phyloP scores from a whole-genome alignment of 1,140 invertebrate genomes.

The Hypsibius dujardini region DNA sequence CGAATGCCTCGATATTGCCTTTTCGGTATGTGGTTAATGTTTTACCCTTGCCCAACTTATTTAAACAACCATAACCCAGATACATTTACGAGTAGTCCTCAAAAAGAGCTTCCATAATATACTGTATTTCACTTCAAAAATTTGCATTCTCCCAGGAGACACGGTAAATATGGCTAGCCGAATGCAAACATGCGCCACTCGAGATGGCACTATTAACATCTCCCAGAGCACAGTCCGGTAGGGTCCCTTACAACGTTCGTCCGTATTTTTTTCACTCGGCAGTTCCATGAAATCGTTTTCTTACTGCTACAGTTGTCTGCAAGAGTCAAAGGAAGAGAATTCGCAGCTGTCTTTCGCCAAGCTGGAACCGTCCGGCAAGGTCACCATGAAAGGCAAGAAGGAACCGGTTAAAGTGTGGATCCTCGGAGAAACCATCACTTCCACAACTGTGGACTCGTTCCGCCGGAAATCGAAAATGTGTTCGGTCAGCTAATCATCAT shows the following conservation, averaged over 20 bases:
- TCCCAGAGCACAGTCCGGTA: background rate
- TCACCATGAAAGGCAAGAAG: background rate
- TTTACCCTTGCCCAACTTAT: background rate
- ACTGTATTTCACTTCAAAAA: background rate
- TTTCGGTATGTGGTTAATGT: background rate
- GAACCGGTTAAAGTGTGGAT: background rate
- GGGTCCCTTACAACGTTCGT: background rate
- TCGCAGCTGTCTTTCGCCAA: background rate
- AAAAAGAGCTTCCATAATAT: too few species aligned
- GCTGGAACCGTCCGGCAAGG: background rate
- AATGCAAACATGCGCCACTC: background rate
- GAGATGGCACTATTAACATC: background rate
- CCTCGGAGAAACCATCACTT: background rate
- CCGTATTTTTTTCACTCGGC: background rate
- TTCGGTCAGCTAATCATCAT: too few species aligned
- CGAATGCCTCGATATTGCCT: background rate
- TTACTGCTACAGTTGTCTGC: background rate
- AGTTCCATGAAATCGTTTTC: background rate
- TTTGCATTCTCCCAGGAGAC: background rate
- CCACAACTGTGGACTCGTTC: background rate
- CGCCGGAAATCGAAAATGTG: too few species aligned
- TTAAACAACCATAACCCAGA: too few species aligned
- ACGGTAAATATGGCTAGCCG: conserved; percentile 1
- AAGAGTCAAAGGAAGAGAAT: too few species aligned
- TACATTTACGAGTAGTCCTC: too few species aligned